Percentiles rank a stretch among this genome's conserved stretches.
Evolutionary conservation across 2,797 vertebrate genomes (phyloP).

Genomic region (Phaenicophaeus curvirostris): DNA sequence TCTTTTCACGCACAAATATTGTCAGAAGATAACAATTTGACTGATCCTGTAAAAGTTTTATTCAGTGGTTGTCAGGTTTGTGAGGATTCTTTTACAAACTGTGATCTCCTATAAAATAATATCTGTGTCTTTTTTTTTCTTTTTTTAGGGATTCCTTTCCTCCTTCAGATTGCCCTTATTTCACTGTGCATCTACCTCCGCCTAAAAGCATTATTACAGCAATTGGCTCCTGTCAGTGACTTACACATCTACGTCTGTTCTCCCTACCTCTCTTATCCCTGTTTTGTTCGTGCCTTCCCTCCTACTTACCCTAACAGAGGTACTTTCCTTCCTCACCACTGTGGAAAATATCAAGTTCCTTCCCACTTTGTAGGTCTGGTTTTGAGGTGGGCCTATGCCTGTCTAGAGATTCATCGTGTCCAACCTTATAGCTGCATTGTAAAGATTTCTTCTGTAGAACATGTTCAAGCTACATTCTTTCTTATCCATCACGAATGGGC

Average conservation of each 20-base stretch:
- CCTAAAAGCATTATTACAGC: neutral
- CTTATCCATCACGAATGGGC: neutral
- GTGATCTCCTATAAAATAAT: neutral
- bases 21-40: neutral
- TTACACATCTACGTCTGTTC: neutral
- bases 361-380: neutral
- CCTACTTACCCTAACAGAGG: neutral
- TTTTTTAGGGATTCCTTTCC: neutral
- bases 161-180: neutral
- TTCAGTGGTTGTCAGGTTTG: neutral
- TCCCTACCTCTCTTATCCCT: neutral
- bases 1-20: neutral
- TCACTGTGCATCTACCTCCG: neutral
- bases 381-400: neutral
- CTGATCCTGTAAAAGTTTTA: neutral
- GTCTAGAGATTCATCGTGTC: neutral
- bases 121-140: neutral
- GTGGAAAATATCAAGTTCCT: neutral
- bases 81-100: neutral
- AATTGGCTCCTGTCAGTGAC: neutral
- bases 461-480: neutral
- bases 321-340: neutral
- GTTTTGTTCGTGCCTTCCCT: neutral
- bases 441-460: neutral
- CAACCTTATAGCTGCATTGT: neutral